A percentile compares a stretch with the other conserved stretches of the same genome.
Evolutionary conservation across 2,113 vertebrate species (phyloP).

Genomic region (Oncorhynchus keta): DNA sequence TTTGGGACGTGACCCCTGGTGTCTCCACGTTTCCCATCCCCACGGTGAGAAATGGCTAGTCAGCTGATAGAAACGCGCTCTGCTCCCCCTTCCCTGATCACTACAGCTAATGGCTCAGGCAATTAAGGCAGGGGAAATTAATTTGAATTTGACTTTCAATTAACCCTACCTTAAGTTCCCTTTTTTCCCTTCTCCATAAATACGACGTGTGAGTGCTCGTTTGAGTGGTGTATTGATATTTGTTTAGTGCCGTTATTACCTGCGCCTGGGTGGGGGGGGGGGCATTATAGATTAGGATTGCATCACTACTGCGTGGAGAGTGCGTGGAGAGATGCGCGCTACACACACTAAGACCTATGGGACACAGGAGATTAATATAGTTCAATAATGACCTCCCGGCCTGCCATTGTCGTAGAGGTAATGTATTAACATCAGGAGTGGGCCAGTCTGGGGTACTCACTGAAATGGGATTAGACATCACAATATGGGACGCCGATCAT

Average conservation of each 20-base stretch:
- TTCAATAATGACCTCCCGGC: conserved; percentile 74
- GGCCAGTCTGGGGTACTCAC: conserved; percentile 70
- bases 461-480: conserved; percentile 73
- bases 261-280: conserved; percentile 45
- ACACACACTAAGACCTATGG: conserved; percentile 59
- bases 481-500: conserved; percentile 63
- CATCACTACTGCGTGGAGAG: conserved; percentile 62
- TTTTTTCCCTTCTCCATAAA: conserved; percentile 70
- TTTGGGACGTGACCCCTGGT: not conserved
- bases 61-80: conserved; percentile 34
- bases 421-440: conserved; percentile 71
- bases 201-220: conserved; percentile 71
- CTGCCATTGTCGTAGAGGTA: conserved; percentile 70
- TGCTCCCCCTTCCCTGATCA: conserved; percentile 42
- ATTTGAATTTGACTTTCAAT: conserved; percentile 85
- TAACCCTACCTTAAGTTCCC: conserved; percentile 74
- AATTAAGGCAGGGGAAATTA: conserved; percentile 74
- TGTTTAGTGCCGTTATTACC: conserved; percentile 76
- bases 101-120: conserved; percentile 73
- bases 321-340: conserved; percentile 32
- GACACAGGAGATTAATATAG: conserved; percentile 71
- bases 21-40: conserved; percentile 63
- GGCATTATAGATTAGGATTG: conserved; percentile 74
- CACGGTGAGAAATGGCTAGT: conserved; percentile 69
- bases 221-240: conserved; percentile 76